Conservation (phyloP, 2,888 invertebrate species). For the Trachelus iudaicus region DNA sequence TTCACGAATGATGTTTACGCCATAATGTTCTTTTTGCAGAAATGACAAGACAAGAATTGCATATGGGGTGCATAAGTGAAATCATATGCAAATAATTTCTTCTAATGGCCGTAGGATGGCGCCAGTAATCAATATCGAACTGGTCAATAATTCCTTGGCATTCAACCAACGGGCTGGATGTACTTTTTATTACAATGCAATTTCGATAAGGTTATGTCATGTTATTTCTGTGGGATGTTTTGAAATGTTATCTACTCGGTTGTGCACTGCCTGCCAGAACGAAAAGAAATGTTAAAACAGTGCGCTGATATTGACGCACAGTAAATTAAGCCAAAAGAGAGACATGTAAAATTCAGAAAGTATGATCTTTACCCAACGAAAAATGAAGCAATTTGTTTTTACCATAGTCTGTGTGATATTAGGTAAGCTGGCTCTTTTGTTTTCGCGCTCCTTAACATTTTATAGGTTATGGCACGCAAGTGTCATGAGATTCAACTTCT, state of each 20-base stretch:
- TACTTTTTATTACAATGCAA: not conserved
- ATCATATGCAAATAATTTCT: not conserved
- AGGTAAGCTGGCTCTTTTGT: slow-evolving; percentile 41
- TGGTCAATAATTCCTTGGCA: not conserved
- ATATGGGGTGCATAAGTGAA: not conserved
- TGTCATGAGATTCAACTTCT: not conserved
- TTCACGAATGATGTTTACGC: not conserved
- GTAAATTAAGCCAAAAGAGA: not conserved
- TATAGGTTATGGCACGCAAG: not conserved
- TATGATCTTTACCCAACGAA: slow-evolving; percentile 57
- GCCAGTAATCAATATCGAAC: not conserved
- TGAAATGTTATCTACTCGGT: not conserved
- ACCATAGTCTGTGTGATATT: slow-evolving; percentile 53
- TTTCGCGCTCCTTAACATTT: not conserved
- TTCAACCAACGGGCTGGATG: not conserved
- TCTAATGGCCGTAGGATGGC: not conserved
- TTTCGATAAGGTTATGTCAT: slow-evolving; percentile 1
- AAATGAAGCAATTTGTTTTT: slow-evolving; percentile 60
- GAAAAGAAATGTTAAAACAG: not conserved
- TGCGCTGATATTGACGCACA: not conserved
- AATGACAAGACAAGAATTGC: not conserved
- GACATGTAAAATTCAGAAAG: slow-evolving; percentile 28
- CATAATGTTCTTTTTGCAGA: not conserved
- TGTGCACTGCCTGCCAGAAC: not conserved
- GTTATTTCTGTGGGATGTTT: not conserved